Base-by-base conservation (phyloP, 1,140 invertebrate species). In the Sycophila sp. region DNA sequence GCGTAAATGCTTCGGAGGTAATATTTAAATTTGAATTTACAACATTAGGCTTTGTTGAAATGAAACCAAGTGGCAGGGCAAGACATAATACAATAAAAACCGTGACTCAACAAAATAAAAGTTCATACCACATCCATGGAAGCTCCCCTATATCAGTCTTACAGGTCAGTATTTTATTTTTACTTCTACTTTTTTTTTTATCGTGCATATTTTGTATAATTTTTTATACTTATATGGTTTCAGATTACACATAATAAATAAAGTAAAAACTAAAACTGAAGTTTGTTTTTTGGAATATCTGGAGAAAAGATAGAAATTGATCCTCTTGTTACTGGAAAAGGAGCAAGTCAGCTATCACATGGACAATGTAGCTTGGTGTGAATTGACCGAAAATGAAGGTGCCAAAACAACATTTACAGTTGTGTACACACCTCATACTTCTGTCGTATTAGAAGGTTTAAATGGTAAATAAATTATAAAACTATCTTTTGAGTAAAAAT, bases 11-110 rank as follows among this genome's bases (percentile, higher is more conserved):
- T 11, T 90, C 90, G 76, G 96, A 98, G 86, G 91, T 91, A 17
- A 93, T 98, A 72, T 91, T 92, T 3, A 98, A 98, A 86, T 99
- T 97, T 88, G 94, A 94, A 30, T 98, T 98, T 83, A 91, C 90
- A 8, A 93, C 92, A 76, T 87, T 98, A 34, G 96, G 95, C n/a
- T 85, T 98, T 22, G 91, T 96, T 10, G 93, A 96, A 83, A 87
- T 89, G 76, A 88, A 86, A 26, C 78, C 86, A 24, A 81, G 84
- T 28, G 88, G 89, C 65, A 83, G 73, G 45, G 77, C 76, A 5
- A 73, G 80, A 15, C 79, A 84, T 40, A 78, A 77, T 19, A 78
- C 80, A 2, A 58, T 75, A 19, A 76, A 38, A 45, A 73, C 71
- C 15, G 36, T 79, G 0, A 67, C 77, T 67, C 68, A 67, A 47